Evolutionary conservation across 2,113 vertebrate genomes (phyloP).

Genomic region (Limnothrissa miodon): DNA sequence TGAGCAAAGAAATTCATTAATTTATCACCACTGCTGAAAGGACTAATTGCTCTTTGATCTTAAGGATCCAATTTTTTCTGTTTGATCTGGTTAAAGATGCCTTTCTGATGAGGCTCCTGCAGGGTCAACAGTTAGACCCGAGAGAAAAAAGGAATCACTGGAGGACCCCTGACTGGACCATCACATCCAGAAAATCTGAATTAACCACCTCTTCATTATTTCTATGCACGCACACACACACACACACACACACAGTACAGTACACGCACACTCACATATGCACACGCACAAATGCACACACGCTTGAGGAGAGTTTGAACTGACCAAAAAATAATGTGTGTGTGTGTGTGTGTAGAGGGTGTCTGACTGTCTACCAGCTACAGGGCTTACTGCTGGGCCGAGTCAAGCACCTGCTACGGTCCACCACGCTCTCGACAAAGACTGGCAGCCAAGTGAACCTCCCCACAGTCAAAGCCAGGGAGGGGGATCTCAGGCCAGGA

Average conservation of each 20-base stretch:
- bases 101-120: conserved; percentile 8
- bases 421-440: not conserved
- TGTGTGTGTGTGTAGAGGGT: not conserved
- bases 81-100: not conserved
- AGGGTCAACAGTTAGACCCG: not conserved
- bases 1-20: not conserved
- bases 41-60: not conserved
- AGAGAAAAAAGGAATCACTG: not conserved
- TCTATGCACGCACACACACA: not conserved
- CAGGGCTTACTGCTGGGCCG: not conserved
- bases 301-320: no score
- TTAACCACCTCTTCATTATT: not conserved
- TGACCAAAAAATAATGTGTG: no score
- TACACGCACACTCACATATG: no score
- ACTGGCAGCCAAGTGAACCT: not conserved
- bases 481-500: not conserved
- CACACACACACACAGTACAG: conserved; percentile 9
- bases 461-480: not conserved
- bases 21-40: not conserved
- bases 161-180: not conserved
- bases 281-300: not conserved
- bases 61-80: not conserved
- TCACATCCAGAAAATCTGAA: not conserved
- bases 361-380: not conserved
- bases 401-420: not conserved